Percentiles rank a stretch among this genome's conserved stretches.
Evolutionary conservation across 1,140 invertebrate species (phyloP).

Genomic region (Diabrotica virgifera): DNA sequence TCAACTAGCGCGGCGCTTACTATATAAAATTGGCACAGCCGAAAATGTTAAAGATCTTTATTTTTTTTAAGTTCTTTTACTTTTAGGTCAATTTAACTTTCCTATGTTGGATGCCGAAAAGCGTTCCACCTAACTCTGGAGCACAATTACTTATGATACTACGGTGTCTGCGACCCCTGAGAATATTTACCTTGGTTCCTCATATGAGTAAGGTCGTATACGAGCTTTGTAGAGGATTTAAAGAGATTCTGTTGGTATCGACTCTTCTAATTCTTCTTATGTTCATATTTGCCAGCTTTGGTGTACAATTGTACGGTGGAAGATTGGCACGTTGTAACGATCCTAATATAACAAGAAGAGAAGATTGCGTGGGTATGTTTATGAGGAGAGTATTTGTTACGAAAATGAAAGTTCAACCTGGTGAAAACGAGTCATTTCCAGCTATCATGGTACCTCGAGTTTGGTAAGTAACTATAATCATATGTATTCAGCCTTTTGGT

Average conservation of each 20-base stretch:
- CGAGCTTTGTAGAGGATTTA: constrained; percentile 97
- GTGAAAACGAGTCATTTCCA: constrained; percentile 82
- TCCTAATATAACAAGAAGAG: constrained; percentile 76
- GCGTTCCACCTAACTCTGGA: constrained; percentile 86
- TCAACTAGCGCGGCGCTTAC: too few species aligned
- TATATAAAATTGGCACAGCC: too few species aligned
- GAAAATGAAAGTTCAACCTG: constrained; percentile 91
- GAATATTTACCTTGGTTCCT: constrained; percentile 97
- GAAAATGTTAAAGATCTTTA: too few species aligned
- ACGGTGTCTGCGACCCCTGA: constrained; percentile 89
- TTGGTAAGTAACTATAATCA: constrained; percentile 65
- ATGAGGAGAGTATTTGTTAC: constrained; percentile 94
- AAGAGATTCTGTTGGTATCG: constrained; percentile 96
- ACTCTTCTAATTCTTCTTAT: constrained; percentile 96
- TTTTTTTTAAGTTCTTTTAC: not conserved
- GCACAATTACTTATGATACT: constrained; percentile 96
- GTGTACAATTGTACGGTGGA: constrained; percentile 96
- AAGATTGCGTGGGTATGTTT: constrained; percentile 94
- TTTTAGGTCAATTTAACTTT: constrained; percentile 87
- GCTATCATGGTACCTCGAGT: constrained; percentile 95
- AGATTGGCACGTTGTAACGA: constrained; percentile 96
- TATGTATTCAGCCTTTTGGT: too few species aligned
- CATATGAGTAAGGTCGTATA: constrained; percentile 99
- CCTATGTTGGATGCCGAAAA: constrained; percentile 92
- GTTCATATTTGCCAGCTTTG: constrained; percentile 99